A percentile compares a stretch with the other conserved stretches of the same genome.
These are phyloP conservation scores for Acanthurus leucopareius DNA, from an alignment of 2,797 vertebrate species.

Conservation along the genomic window DNA sequence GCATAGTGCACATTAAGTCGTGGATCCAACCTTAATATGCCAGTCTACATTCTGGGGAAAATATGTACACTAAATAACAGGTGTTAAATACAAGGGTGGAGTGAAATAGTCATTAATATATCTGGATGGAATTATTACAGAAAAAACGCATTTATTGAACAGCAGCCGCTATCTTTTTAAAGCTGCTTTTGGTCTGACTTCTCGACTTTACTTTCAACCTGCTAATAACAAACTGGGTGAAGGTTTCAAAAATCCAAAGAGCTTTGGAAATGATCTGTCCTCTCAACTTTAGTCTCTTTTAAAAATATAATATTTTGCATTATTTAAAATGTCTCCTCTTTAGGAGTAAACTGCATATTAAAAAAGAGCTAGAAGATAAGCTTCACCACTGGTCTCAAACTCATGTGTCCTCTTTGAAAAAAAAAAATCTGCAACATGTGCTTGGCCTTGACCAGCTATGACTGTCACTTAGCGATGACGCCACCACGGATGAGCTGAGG, in stretches of 20 bases:
- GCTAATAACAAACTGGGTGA: background rate
- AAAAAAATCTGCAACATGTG: slow-evolving; percentile 12
- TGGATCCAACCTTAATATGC: slow-evolving; percentile 20
- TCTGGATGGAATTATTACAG: slow-evolving; percentile 4
- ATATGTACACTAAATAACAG: slow-evolving; percentile 4
- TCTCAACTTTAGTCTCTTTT: background rate
- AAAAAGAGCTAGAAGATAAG: background rate
- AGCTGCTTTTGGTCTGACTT: background rate
- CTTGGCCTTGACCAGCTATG: slow-evolving; percentile 16
- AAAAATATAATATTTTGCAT: background rate
- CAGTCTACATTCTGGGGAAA: slow-evolving; percentile 4
- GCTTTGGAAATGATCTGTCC: background rate
- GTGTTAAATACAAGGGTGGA: slow-evolving; percentile 15
- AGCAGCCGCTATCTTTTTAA: too few species aligned
- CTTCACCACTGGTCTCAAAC: background rate
- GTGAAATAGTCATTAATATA: background rate
- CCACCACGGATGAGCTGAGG: slow-evolving; percentile 20
- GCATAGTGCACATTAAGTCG: slow-evolving; percentile 17
- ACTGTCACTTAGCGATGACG: slow-evolving; percentile 17
- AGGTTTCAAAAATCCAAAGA: too few species aligned
- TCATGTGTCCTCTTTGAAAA: background rate
- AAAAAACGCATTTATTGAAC: slow-evolving; percentile 1
- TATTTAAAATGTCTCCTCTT: background rate
- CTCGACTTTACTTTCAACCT: background rate
- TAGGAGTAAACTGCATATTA: background rate